Conservation (phyloP, 2,113 vertebrate species). For the Equus quagga region DNA sequence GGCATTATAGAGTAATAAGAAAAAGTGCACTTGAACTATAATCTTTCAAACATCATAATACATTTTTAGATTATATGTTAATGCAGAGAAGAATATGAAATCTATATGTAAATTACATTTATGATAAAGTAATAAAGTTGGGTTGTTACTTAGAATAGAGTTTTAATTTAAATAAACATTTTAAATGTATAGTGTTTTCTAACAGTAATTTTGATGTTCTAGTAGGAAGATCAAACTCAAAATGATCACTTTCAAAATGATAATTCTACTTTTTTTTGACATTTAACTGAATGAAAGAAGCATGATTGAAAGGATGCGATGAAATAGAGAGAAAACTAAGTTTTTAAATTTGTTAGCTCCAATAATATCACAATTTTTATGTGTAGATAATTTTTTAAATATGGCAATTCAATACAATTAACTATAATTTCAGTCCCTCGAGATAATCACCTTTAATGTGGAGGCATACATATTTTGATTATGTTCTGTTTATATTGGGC, state of each 20-base stretch:
- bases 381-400: background rate
- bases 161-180: slow-evolving; percentile 33
- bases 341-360: background rate
- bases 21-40: slow-evolving; percentile 50
- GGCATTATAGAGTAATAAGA: slow-evolving; percentile 52
- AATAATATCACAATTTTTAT: background rate
- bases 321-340: background rate
- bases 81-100: background rate
- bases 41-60: background rate
- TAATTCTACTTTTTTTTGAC: background rate
- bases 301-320: background rate
- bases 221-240: background rate
- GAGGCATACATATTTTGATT: background rate
- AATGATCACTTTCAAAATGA: background rate
- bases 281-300: background rate
- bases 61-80: background rate
- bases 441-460: background rate
- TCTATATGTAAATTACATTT: background rate
- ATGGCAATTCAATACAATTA: background rate
- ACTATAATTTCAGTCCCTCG: background rate
- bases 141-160: background rate
- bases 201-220: slow-evolving; percentile 11
- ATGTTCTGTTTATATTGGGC: background rate
- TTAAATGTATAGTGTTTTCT: background rate
- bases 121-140: background rate